Base-by-base conservation (phyloP, 2,797 vertebrate species). In the Halcyon smyrnensis region DNA sequence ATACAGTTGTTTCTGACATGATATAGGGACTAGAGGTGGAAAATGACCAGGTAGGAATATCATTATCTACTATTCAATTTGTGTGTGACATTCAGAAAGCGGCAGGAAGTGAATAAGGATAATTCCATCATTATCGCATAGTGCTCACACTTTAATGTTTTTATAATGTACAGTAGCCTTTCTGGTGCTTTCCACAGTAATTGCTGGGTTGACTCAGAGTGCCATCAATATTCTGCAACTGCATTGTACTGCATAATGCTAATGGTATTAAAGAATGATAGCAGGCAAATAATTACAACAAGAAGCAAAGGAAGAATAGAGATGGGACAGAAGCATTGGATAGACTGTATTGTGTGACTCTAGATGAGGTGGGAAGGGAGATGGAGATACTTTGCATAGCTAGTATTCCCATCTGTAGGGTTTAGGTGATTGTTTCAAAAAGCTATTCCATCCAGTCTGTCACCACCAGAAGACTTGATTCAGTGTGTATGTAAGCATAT, bases 91-190 rank as follows among this genome's bases (percentile, higher is more conserved):
- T 97, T 97, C 91, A 93, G 87, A 94, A 96, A 96, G 84, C 20
- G 1, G 80, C 87, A 94, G 91, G 95, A 95, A 97, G 64, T 89
- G 88, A 97, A 90, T 95, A 96, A 94, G 93, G 92, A 70, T 97
- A 97, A 97, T 97, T 95, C 77, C 56, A 87, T 95, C 91, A 97
- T 98, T 96, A 97, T 86, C 12, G 8, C 65, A 81, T 39, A 92
- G 67, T 77, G 57, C 84, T 97, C 89, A 83, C 68, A 60, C 78
- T 95, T 67, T 97, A 97, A 96, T 95, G 95, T 77, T 96, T 96
- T 98, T 97, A 92, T 94, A 97, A 97, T 84, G 50, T 76, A 89
- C 80, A 94, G 73, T 82, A 94, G 76, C 57, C 87, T 96, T 97
- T 94, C 95, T 96, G 89, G 78, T 82, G 68, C 84, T 91, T 96